Base-by-base conservation (phyloP, 2,113 vertebrate species). In the Perca fluviatilis region DNA sequence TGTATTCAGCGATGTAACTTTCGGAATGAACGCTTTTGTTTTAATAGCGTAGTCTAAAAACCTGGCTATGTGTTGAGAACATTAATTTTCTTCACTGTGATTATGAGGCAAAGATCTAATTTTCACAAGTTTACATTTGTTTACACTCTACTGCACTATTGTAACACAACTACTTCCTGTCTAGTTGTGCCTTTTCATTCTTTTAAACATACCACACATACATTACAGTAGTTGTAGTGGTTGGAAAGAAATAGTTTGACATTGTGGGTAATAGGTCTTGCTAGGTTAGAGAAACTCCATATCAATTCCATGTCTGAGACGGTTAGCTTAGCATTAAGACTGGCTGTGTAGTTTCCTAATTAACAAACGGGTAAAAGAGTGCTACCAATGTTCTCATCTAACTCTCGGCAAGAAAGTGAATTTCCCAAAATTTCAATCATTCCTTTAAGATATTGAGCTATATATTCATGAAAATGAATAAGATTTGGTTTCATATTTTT, bases 101-200 rank as follows among this genome's bases (percentile, higher is more conserved):
- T 40, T 10, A 40, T 40, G 33, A 33, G 33, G 33, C 33, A 33
- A 33, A 33, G 5, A 33, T 10, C 2, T 2, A 40, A 10, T 40
- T 40, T 40, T 40, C 8, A 40, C 9, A 40, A 9, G 36, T 40
- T 40, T 40, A 8, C 36, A 40, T 40, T 40, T 40, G 36, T 40
- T 25, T 46, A 53, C 51, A 56, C 30, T 69, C 19, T 51, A 9
- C 67, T 62, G 58, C 21, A 11, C 47, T 18, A 9, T 6, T 63
- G 30, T 63, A 23, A 30, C 10, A 53, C 36, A 68, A 33, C 27
- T n/a, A 69, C 25, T n/a, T 53, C 66, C 66, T 51, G 47, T 68
- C 5, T 69, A 4, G 40, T 40, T 2, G 2, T 40, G 40, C 40
- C 9, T 40, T 40, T 40, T 40, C 40, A 40, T 40, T 40, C 40